A percentile compares a stretch with the other conserved stretches of the same genome.
These are phyloP conservation scores for Caerostris darwini DNA, from an alignment of 1,140 invertebrate genomes.

Conservation along the genomic window DNA sequence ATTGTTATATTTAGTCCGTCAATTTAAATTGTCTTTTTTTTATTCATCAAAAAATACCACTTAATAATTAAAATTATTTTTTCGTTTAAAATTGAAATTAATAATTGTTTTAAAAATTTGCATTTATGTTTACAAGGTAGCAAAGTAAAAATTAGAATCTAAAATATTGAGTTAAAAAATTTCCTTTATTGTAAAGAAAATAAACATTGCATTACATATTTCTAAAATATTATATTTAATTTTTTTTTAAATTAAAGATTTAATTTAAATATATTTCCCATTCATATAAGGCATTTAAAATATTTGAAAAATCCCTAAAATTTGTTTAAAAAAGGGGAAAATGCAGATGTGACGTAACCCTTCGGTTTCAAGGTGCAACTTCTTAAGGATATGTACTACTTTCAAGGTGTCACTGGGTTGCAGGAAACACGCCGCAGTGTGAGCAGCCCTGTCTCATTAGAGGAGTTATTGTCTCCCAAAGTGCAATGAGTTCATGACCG, in stretches of 20 bases:
- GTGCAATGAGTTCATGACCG: slow-evolving; percentile 60
- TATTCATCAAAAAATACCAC: too few species aligned
- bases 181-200: too few species aligned
- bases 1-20: too few species aligned
- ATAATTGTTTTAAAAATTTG: too few species aligned
- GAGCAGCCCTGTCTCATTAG: slow-evolving; percentile 17
- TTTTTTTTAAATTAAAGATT: background rate
- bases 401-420: slow-evolving; percentile 32
- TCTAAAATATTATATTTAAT: background rate
- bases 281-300: background rate
- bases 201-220: background rate
- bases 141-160: too few species aligned
- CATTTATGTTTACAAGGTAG: too few species aligned
- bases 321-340: background rate
- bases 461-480: slow-evolving; percentile 20
- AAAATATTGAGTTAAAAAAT: too few species aligned
- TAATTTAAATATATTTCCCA: background rate
- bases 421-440: background rate
- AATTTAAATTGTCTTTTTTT: too few species aligned
- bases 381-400: slow-evolving; percentile 20
- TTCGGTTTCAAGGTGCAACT: background rate
- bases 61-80: too few species aligned
- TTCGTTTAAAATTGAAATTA: too few species aligned
- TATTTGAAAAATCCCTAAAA: background rate
- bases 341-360: background rate